Percentiles rank a stretch among this genome's conserved stretches.
These are phyloP conservation scores for Melanotaenia maccullochi DNA, from an alignment of 2,797 vertebrate genomes.

Conservation along the genomic window DNA sequence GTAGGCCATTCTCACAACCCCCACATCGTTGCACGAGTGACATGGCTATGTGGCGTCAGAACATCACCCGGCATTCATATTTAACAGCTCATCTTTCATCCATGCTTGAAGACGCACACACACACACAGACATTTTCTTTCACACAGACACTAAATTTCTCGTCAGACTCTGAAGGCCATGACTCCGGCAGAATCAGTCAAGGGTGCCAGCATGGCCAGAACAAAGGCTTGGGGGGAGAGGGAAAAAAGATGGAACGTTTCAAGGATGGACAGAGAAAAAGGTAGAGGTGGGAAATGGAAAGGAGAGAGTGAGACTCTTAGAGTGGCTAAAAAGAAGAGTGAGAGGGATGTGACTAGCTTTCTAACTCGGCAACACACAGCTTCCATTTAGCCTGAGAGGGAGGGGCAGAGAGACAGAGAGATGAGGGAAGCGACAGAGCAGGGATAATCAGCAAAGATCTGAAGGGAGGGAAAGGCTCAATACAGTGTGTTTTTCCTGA, in stretches of 20 bases:
- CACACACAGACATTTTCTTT: conserved; percentile 16
- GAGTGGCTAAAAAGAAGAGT: conserved; percentile 76
- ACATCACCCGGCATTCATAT: conserved; percentile 74
- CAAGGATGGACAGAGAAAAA: conserved; percentile 64
- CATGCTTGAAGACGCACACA: conserved; percentile 57
- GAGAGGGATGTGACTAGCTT: conserved; percentile 86
- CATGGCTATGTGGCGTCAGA: conserved; percentile 57
- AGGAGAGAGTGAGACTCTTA: conserved; percentile 68
- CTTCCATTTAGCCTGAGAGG: conserved; percentile 82
- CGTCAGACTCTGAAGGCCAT: conserved; percentile 75
- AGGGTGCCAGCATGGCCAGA: conserved; percentile 69
- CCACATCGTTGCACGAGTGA: conserved; percentile 57
- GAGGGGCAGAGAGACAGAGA: conserved; percentile 55
- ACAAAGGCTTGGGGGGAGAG: conserved; percentile 49
- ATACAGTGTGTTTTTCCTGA: conserved; percentile 21
- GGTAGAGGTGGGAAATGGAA: conserved; percentile 74
- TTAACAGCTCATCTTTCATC: conserved; percentile 79
- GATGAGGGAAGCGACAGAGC: conserved; percentile 63
- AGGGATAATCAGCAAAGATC: conserved; percentile 72
- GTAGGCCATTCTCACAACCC: conserved; percentile 42
- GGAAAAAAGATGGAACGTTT: conserved; percentile 25
- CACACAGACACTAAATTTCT: conserved; percentile 51
- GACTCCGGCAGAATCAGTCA: conserved; percentile 67
- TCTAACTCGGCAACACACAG: conserved; percentile 83
- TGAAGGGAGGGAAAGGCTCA: conserved; percentile 58